Evolutionary conservation across 2,888 invertebrate species (phyloP).

Genomic region (Tolmerus cingulatus): DNA sequence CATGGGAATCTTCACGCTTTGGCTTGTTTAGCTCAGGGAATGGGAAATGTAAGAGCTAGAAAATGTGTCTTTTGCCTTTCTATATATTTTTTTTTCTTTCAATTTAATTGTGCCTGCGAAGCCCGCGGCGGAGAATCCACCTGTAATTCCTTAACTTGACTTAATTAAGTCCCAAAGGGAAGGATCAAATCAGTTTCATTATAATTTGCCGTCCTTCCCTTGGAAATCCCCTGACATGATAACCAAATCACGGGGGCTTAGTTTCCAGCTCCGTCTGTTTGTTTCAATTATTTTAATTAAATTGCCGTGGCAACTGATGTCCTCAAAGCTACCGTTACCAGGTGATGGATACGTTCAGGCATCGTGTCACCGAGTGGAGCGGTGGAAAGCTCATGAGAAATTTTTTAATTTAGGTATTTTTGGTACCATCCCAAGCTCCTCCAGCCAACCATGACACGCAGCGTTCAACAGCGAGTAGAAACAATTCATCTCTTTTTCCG

Average conservation of each 20-base stretch:
- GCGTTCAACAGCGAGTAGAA: not conserved
- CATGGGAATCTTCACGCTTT: constrained; percentile 13
- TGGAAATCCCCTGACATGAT: constrained; percentile 7
- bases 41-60: not conserved
- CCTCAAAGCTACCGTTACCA: constrained; percentile 29
- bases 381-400: not conserved
- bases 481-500: not conserved
- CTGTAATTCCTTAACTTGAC: constrained; percentile 22
- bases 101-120: not conserved
- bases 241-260: constrained; percentile 17
- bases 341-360: not conserved
- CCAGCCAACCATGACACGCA: not conserved
- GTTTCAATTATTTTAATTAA: constrained; percentile 46
- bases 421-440: not conserved
- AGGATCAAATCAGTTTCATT: constrained; percentile 32
- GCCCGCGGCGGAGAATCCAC: not conserved
- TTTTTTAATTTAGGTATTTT: constrained; percentile 20
- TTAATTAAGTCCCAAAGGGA: constrained; percentile 17
- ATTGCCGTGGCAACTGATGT: constrained; percentile 41
- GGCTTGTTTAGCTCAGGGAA: not conserved
- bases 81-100: not conserved
- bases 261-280: constrained; percentile 21
- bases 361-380: not conserved
- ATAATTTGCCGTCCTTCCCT: constrained; percentile 2
- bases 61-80: not conserved